phyloP scores from a whole-genome alignment of 2,888 invertebrate genomes.

The Papilio elwesi region DNA sequence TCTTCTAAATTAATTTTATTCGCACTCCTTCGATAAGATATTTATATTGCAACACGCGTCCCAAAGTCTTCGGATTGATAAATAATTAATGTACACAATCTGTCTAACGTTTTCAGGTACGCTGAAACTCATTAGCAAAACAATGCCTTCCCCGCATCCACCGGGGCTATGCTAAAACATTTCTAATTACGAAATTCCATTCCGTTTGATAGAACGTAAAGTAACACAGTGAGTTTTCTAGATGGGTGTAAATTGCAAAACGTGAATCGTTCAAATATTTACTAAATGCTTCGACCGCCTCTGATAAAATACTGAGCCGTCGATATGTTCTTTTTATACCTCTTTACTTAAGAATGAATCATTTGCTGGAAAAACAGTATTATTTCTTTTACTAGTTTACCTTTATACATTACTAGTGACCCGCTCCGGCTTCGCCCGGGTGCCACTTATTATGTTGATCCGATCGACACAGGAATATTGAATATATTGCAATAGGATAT shows the following conservation, averaged over 20 bases:
- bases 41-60: constrained; percentile 8
- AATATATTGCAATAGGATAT: too few species aligned
- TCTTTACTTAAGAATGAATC: not conserved
- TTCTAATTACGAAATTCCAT: constrained; percentile 66
- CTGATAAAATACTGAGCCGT: constrained; percentile 48
- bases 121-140: constrained; percentile 43
- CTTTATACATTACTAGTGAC: too few species aligned
- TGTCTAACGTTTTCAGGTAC: constrained; percentile 38
- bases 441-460: too few species aligned
- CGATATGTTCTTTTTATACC: constrained; percentile 48
- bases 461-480: too few species aligned
- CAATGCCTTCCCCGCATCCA: constrained; percentile 42
- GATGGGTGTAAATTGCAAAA: constrained; percentile 72
- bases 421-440: too few species aligned
- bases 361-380: not conserved
- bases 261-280: constrained; percentile 74
- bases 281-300: constrained; percentile 59
- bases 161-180: constrained; percentile 50
- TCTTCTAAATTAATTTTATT: not conserved
- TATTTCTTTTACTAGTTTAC: not conserved
- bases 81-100: constrained; percentile 39
- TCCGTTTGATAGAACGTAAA: constrained; percentile 61
- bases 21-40: not conserved
- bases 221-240: constrained; percentile 54
- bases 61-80: constrained; percentile 32